Evolutionary conservation across 1,140 invertebrate genomes (phyloP), one percentile per base, ranked within the genome.

Genomic region (Holotrichia oblita): DNA sequence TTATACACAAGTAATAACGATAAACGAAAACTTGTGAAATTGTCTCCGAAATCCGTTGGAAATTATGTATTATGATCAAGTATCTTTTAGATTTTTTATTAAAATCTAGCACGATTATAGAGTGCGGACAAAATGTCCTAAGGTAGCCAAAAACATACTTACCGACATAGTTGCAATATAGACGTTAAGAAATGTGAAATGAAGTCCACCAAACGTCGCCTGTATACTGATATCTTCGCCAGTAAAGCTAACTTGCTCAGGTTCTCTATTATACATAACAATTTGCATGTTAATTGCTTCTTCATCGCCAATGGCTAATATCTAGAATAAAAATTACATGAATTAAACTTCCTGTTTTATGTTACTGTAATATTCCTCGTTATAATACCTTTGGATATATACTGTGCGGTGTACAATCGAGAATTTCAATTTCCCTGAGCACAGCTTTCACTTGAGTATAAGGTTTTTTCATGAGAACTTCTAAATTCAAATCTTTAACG

Each of bases 161-260:
- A 95, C 94, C 90, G 97, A 85, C 78, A 98, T 89, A 76, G 93
- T 92, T 0, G 89, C 90, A 61, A 98, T 91, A 89, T 96, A 98
- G 87, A 91, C 90, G 82, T 95, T 95, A 0, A 95, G 87, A 83
- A 94, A 95, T 3, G 94, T 89, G n/a, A 95, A 91, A 40, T 91
- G 89, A 76, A 94, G 87, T 81, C 93, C 92, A 77, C 93, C 94
- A 87, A 95, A 91, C 22, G 90, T 90, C 0, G 95, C 90, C 22
- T 90, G 90, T 0, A 98, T 91, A n/a, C 91, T 92, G 89, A 97
- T 96, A 85, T 98, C 95, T 44, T 92, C 91, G 80, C 92, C 91
- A 3, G 87, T 86, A 27, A 90, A 89, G 3, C 87, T 80, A 0
- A 34, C 27, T 9, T 69, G 17, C 8, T 89, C 88, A 76, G 88